phyloP scores from a whole-genome alignment of 2,888 invertebrate genomes.

The Scaptomyza caliginosa region DNA sequence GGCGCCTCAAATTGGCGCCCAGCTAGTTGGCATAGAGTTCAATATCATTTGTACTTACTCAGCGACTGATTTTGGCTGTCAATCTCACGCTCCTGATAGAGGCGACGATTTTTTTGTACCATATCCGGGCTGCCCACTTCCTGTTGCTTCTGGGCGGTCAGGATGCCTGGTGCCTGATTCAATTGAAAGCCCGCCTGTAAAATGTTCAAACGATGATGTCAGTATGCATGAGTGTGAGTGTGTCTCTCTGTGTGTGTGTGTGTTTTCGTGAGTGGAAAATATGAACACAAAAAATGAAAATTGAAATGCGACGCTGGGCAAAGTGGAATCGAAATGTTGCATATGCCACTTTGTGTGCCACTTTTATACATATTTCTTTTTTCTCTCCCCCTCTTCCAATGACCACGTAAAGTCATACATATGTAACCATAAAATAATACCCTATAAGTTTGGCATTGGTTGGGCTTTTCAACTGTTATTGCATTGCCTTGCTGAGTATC shows the following conservation, averaged over 20 bases:
- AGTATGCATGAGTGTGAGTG: background rate
- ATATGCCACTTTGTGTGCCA: slow-evolving; percentile 23
- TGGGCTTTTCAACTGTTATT: background rate
- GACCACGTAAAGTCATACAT: slow-evolving; percentile 29
- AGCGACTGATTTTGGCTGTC: slow-evolving; percentile 28
- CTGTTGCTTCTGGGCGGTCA: slow-evolving; percentile 77
- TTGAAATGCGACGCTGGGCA: slow-evolving; percentile 25
- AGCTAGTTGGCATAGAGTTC: background rate
- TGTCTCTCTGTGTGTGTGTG: slow-evolving; percentile 1
- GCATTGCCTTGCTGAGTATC: background rate
- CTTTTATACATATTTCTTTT: background rate
- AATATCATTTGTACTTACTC: slow-evolving; percentile 40
- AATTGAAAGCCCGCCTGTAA: slow-evolving; percentile 75
- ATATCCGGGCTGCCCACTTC: slow-evolving; percentile 73
- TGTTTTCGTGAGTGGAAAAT: slow-evolving; percentile 5
- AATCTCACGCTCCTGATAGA: slow-evolving; percentile 20
- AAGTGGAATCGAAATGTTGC: slow-evolving; percentile 26
- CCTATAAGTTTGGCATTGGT: background rate
- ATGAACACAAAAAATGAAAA: too few species aligned
- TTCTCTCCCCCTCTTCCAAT: slow-evolving; percentile 11
- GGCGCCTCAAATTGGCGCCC: slow-evolving; percentile 39
- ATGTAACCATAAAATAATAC: slow-evolving; percentile 23
- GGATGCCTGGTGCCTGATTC: slow-evolving; percentile 67
- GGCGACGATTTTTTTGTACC: slow-evolving; percentile 53
- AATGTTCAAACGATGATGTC: slow-evolving; percentile 30